phyloP scores from a whole-genome alignment of 92 coral and sea anemone species.

The Zoanthus sansibaricus region DNA sequence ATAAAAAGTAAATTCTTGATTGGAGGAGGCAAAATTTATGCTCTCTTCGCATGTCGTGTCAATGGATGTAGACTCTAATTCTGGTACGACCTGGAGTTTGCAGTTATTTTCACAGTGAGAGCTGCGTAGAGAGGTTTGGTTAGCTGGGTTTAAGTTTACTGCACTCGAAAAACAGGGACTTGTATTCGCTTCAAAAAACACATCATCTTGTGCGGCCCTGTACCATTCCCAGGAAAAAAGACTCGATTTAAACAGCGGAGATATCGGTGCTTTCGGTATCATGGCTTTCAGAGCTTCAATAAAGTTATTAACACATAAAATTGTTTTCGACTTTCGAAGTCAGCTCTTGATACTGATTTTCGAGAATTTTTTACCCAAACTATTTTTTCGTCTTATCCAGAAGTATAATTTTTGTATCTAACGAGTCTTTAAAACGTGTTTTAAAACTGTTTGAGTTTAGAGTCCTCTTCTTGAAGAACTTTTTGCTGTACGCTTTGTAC shows the following conservation, averaged over 20 bases:
- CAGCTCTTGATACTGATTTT: neutral
- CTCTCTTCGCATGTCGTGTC: neutral
- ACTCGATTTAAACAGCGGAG: slow-evolving; percentile 34
- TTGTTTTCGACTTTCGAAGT: neutral
- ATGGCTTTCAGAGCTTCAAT: neutral
- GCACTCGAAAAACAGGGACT: slow-evolving; percentile 1
- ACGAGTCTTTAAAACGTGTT: neutral
- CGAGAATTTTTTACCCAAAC: neutral
- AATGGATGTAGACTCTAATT: neutral
- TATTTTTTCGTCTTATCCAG: neutral
- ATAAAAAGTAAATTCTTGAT: slow-evolving; percentile 14
- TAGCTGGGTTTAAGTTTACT: neutral
- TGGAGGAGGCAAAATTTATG: neutral
- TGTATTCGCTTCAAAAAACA: slow-evolving; percentile 16
- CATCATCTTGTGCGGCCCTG: slow-evolving; percentile 3
- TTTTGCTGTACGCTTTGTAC: neutral
- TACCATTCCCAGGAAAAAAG: slow-evolving; percentile 27
- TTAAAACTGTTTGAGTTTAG: neutral
- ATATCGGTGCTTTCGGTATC: slow-evolving; percentile 20
- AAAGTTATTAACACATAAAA: neutral
- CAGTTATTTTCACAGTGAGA: neutral
- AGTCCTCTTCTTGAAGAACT: neutral
- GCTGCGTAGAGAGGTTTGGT: neutral
- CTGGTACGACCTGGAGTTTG: slow-evolving; percentile 42
- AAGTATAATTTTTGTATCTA: neutral